These are phyloP conservation scores for Dusona sp. DNA, from an alignment of 2,888 invertebrate genomes.

Conservation along the genomic window DNA sequence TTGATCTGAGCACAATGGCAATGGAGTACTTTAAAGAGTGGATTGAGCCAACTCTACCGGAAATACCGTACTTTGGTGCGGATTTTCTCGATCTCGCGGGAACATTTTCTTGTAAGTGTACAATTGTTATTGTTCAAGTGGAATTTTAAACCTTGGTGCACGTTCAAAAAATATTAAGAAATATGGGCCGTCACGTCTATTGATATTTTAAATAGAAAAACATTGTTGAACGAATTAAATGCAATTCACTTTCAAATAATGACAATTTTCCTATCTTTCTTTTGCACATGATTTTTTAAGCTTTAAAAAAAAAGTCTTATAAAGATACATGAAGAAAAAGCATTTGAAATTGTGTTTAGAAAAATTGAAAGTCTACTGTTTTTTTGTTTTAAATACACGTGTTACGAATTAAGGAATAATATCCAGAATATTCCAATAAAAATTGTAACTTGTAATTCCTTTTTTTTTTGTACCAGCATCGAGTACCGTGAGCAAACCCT, in stretches of 20 bases:
- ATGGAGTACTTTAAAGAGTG: slow-evolving; percentile 99
- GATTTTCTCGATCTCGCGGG: slow-evolving; percentile 93
- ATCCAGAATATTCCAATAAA: not conserved
- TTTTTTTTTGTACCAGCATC: slow-evolving; percentile 75
- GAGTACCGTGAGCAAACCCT: slow-evolving; percentile 81
- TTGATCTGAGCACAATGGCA: slow-evolving; percentile 98
- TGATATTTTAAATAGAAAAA: not conserved
- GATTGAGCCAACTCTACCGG: slow-evolving; percentile 95
- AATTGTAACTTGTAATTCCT: not conserved
- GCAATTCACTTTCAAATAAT: too few relatives aligned
- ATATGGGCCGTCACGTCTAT: not conserved
- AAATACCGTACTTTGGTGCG: slow-evolving; percentile 94
- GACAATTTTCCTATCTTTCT: not conserved
- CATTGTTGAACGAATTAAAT: too few relatives aligned
- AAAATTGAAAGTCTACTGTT: too few relatives aligned
- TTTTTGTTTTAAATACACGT: too few relatives aligned
- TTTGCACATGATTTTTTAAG: too few relatives aligned
- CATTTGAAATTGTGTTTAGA: too few relatives aligned
- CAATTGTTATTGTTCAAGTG: not conserved
- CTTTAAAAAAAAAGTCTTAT: too few relatives aligned
- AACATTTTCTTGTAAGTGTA: slow-evolving; percentile 88
- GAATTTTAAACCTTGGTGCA: not conserved
- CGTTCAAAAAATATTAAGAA: not conserved
- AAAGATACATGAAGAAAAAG: too few relatives aligned
- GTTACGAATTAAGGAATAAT: too few relatives aligned